Conservation (phyloP, 2,888 invertebrate genomes). For the Phengaris alcon region DNA sequence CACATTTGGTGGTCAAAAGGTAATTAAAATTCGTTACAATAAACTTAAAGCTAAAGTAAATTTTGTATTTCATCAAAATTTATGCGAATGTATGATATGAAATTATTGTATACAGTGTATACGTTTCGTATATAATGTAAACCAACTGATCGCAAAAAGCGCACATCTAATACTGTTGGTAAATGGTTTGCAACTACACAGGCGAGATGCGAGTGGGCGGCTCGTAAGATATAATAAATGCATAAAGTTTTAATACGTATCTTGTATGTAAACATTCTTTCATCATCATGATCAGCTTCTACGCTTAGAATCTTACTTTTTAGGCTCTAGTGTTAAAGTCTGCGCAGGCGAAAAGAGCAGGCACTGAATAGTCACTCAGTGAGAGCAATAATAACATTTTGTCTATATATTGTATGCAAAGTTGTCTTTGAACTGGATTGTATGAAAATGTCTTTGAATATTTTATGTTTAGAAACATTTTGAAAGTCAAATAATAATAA, state of each 20-base stretch:
- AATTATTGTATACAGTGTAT: neutral
- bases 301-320: neutral
- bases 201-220: neutral
- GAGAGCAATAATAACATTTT: too few species aligned
- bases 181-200: conserved; percentile 3
- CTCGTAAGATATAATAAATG: neutral
- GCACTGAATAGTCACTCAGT: too few species aligned
- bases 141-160: conserved; percentile 61
- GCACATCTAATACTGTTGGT: conserved; percentile 57
- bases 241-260: neutral
- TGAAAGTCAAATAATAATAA: too few species aligned
- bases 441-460: too few species aligned
- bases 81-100: neutral
- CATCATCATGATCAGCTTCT: neutral
- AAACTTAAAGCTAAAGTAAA: neutral
- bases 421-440: too few species aligned
- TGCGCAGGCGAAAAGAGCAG: too few species aligned
- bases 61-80: neutral
- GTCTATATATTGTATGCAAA: too few species aligned
- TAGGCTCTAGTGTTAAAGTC: too few species aligned
- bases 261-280: neutral
- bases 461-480: too few species aligned
- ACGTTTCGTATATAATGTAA: conserved; percentile 28
- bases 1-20: conserved; percentile 32
- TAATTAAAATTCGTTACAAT: neutral